A percentile compares a stretch with the other conserved stretches of the same genome.
Evolutionary conservation across 2,888 invertebrate species (phyloP).

Genomic region (Ceramica pisi): DNA sequence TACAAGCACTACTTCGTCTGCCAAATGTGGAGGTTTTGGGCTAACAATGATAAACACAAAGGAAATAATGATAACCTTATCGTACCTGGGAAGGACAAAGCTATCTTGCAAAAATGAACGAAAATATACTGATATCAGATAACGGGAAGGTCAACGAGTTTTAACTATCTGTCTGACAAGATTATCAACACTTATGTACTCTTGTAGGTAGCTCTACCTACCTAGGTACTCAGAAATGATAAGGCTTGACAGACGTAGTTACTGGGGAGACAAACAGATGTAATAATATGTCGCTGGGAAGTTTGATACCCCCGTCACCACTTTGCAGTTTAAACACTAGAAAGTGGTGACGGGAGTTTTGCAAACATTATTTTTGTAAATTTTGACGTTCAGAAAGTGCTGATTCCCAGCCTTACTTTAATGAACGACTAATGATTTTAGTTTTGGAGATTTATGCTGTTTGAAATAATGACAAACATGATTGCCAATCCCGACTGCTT

Average conservation of each 20-base stretch:
- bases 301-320: not conserved
- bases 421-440: not conserved
- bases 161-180: conserved; percentile 46
- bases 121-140: conserved; percentile 47
- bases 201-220: not conserved
- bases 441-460: not conserved
- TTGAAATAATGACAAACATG: not conserved
- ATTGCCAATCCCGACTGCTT: not conserved
- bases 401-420: not conserved
- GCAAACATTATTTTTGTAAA: not conserved
- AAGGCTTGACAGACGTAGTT: not conserved
- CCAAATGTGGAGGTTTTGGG: not conserved
- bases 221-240: conserved; percentile 5
- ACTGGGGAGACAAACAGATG: too few species aligned
- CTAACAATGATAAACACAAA: conserved; percentile 20
- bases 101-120: conserved; percentile 51
- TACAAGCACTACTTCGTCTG: not conserved
- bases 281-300: not conserved
- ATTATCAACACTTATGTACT: conserved; percentile 33
- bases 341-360: not conserved
- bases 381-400: not conserved
- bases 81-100: conserved; percentile 40
- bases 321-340: not conserved
- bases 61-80: conserved; percentile 43
- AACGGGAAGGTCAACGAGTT: conserved; percentile 46